These are phyloP conservation scores for Echiichthys vipera DNA, from an alignment of 2,797 vertebrate genomes.

Conservation along the genomic window DNA sequence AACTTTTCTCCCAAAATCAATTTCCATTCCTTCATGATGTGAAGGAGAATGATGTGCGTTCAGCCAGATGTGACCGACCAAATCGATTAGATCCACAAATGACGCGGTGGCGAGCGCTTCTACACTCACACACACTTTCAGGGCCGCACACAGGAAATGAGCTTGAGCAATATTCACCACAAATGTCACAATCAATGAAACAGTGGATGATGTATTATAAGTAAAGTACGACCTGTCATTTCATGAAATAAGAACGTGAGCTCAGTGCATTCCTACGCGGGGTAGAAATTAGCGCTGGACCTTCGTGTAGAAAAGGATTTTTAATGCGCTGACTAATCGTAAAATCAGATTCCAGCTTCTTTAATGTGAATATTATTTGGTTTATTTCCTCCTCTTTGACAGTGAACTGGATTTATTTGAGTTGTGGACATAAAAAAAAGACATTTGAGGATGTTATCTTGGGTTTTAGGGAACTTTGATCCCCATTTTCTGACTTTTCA, in stretches of 20 bases:
- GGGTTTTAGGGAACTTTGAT: no score
- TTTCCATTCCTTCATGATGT: background rate
- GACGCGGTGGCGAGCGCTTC: background rate
- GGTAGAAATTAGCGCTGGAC: background rate
- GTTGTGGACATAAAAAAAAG: no score
- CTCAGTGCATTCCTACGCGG: background rate
- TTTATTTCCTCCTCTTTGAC: no score
- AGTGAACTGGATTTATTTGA: no score
- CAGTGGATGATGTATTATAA: background rate
- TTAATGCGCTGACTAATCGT: background rate
- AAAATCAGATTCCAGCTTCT: no score
- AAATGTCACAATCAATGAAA: slow-evolving; percentile 13
- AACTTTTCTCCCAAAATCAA: background rate
- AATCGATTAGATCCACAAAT: background rate
- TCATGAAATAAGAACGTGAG: background rate
- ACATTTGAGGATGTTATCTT: no score
- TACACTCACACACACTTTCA: background rate
- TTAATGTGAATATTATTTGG: no score
- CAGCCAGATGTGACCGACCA: slow-evolving; percentile 12
- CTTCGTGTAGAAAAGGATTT: background rate
- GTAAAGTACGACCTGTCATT: background rate
- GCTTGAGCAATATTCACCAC: slow-evolving; percentile 28
- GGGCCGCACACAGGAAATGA: slow-evolving; percentile 23
- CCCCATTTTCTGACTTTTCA: no score
- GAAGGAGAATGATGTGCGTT: background rate